phyloP scores from a whole-genome alignment of 1,140 invertebrate species.

The Drosophila sp. region DNA sequence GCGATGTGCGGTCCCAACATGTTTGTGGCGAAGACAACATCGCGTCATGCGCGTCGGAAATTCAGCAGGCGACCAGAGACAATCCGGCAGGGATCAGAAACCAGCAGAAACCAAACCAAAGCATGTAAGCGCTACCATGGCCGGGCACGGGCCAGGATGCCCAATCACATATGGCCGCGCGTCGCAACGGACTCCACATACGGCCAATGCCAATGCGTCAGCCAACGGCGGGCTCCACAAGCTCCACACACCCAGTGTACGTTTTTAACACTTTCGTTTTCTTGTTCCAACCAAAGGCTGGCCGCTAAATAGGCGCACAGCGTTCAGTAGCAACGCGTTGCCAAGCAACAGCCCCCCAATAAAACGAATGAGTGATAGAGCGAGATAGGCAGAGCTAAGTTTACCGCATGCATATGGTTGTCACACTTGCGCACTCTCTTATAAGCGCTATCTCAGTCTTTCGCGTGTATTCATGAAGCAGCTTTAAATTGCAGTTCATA shows the following conservation, averaged over 20 bases:
- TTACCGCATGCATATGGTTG: constrained; percentile 8
- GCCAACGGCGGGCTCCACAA: constrained; percentile 35
- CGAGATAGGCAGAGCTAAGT: constrained; percentile 5
- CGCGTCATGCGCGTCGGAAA: constrained; percentile 81
- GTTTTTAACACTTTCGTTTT: constrained; percentile 84
- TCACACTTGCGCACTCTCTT: constrained; percentile 27
- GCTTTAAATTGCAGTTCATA: background rate
- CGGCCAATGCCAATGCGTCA: constrained; percentile 49
- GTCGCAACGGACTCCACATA: constrained; percentile 57
- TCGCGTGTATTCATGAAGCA: constrained; percentile 2
- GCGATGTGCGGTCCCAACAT: constrained; percentile 51
- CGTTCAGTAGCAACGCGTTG: constrained; percentile 38
- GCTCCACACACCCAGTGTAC: constrained; percentile 27
- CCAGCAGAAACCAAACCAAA: background rate
- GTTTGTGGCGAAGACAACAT: constrained; percentile 65
- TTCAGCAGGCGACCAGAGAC: constrained; percentile 64
- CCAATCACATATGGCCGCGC: constrained; percentile 64
- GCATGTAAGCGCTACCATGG: constrained; percentile 27
- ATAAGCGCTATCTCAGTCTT: constrained; percentile 5
- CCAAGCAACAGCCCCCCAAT: constrained; percentile 42
- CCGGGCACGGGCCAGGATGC: constrained; percentile 41
- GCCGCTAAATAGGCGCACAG: constrained; percentile 82
- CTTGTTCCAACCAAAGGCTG: constrained; percentile 84
- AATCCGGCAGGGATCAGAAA: constrained; percentile 18
- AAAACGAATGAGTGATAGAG: background rate